Percentiles rank a stretch among this genome's conserved stretches.
Conservation (phyloP, 2,888 invertebrate genomes). For the Rhaphigaster nebulosa region DNA sequence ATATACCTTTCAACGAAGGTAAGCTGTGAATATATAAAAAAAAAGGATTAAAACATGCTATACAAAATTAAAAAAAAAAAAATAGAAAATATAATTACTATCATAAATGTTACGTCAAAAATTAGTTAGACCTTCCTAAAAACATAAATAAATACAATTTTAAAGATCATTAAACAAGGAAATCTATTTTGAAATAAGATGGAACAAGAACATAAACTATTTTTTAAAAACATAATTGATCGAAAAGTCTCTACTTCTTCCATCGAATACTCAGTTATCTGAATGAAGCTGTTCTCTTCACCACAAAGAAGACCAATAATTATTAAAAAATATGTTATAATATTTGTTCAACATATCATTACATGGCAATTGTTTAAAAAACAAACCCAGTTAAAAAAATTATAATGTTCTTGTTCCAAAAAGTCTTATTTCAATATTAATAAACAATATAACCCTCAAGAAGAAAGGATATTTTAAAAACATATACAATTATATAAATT, state of each 20-base stretch:
- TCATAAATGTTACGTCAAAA: background rate
- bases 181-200: conserved; percentile 33
- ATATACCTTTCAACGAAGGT: conserved; percentile 70
- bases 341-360: too few relatives aligned
- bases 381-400: too few relatives aligned
- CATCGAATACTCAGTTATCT: background rate
- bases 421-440: conserved; percentile 14
- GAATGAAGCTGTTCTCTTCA: background rate
- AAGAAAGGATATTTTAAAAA: background rate
- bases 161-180: conserved; percentile 26
- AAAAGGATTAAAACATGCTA: background rate
- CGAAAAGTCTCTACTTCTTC: background rate
- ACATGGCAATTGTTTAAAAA: too few relatives aligned
- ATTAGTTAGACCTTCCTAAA: background rate
- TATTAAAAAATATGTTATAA: too few relatives aligned
- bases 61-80: background rate
- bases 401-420: background rate
- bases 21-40: conserved; percentile 68
- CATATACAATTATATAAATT: conserved; percentile 22
- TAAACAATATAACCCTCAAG: background rate
- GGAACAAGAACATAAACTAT: background rate
- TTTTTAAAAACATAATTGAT: background rate
- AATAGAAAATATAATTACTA: background rate
- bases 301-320: too few relatives aligned
- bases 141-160: background rate